Percentiles rank a stretch among this genome's conserved stretches.
Conservation (phyloP, 2,797 vertebrate species). For the Calcarius lapponicus region DNA sequence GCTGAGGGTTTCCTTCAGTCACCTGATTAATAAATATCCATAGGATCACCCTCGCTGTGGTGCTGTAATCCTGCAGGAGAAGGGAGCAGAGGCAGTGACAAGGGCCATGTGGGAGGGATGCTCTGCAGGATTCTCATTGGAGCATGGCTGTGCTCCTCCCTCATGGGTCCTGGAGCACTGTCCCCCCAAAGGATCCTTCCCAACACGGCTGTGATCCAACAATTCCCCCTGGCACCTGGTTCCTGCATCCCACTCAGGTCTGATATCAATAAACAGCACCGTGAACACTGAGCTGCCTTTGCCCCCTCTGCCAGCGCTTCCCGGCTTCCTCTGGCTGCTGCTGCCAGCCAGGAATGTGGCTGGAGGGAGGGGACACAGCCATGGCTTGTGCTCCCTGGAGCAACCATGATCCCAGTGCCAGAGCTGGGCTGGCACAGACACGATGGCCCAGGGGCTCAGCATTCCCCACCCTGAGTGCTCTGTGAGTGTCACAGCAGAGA, state of each 20-base stretch:
- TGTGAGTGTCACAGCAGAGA: not conserved
- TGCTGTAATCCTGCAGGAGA: not conserved
- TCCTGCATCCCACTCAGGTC: not conserved
- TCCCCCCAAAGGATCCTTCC: fast-evolving
- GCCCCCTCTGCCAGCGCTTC: fast-evolving
- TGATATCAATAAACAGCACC: not conserved
- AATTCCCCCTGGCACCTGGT: not conserved
- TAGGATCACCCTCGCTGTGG: fast-evolving
- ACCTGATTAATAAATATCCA: too few relatives aligned
- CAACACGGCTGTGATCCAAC: fast-evolving
- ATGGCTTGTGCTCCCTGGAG: not conserved
- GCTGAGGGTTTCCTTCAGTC: not conserved
- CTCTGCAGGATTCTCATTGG: not conserved
- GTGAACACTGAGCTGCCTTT: fast-evolving
- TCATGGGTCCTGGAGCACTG: fast-evolving
- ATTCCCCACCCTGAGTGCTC: not conserved
- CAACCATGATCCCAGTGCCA: fast-evolving
- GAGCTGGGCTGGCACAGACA: not conserved
- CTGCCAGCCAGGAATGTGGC: fast-evolving
- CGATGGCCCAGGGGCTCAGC: not conserved
- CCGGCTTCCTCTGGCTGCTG: not conserved
- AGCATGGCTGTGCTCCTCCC: not conserved
- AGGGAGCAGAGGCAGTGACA: too few relatives aligned
- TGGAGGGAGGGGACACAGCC: not conserved
- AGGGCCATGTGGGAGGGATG: fast-evolving